phyloP scores from a whole-genome alignment of 2,113 vertebrate genomes.

The Eupsittula cactorum region DNA sequence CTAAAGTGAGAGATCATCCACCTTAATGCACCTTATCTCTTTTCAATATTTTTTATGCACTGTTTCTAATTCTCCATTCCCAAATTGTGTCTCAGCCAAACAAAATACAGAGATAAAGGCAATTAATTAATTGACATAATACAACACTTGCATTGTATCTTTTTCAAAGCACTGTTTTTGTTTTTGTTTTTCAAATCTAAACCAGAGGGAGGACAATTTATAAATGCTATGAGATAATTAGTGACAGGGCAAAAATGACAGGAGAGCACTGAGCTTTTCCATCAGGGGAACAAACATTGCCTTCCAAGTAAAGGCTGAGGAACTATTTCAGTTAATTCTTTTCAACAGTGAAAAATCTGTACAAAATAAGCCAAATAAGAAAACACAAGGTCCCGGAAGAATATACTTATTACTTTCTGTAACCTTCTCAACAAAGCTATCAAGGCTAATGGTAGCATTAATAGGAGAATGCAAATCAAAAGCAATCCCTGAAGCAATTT shows the following conservation, averaged over 20 bases:
- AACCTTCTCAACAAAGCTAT: conserved; percentile 65
- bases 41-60: not conserved
- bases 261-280: not conserved
- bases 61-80: not conserved
- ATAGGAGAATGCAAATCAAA: conserved; percentile 66
- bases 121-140: not conserved
- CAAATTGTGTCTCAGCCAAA: not conserved
- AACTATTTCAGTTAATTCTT: conserved; percentile 42
- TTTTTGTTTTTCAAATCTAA: not conserved
- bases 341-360: conserved; percentile 19
- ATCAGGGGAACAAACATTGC: not conserved
- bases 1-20: not conserved
- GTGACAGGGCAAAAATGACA: not conserved
- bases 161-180: not conserved
- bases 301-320: not conserved
- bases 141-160: not conserved
- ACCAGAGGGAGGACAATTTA: not conserved
- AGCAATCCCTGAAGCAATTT: conserved; percentile 48
- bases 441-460: conserved; percentile 65
- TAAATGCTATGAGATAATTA: not conserved
- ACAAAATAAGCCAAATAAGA: conserved; percentile 49
- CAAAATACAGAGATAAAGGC: not conserved
- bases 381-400: conserved; percentile 32
- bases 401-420: conserved; percentile 41
- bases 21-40: not conserved